phyloP scores from a whole-genome alignment of 2,888 invertebrate species.

The Cotesia congregata region DNA sequence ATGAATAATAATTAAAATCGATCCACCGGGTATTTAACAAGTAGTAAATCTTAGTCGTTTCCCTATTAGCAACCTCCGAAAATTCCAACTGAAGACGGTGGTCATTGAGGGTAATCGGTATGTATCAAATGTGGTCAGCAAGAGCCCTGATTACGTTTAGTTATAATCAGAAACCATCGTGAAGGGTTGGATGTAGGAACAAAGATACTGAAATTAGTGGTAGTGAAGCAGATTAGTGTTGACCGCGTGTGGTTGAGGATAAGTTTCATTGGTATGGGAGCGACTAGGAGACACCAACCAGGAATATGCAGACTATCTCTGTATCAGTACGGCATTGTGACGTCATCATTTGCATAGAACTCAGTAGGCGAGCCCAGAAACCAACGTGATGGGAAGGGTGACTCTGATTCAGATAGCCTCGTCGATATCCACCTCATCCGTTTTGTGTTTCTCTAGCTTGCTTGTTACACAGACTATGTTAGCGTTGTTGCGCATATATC shows the following conservation, averaged over 20 bases:
- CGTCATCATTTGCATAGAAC: conserved; percentile 69
- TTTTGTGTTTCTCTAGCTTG: conserved; percentile 20
- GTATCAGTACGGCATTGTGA: conserved; percentile 60
- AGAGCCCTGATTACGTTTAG: not conserved
- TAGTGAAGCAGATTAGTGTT: not conserved
- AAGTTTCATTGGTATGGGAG: not conserved
- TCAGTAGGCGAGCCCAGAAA: conserved; percentile 57
- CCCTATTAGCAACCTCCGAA: not conserved
- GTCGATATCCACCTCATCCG: conserved; percentile 50
- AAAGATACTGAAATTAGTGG: not conserved
- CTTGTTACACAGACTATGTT: conserved; percentile 48
- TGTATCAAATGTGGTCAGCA: not conserved
- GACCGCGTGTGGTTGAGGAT: not conserved
- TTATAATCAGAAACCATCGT: not conserved
- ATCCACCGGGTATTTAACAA: not conserved
- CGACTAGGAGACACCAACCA: not conserved
- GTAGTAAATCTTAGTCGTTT: not conserved
- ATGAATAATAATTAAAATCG: too few relatives aligned
- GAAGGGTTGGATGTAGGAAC: not conserved
- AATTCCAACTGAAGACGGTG: not conserved
- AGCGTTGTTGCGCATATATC: conserved; percentile 58
- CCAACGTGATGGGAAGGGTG: conserved; percentile 40
- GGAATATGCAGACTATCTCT: not conserved
- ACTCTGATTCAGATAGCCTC: not conserved
- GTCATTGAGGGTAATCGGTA: not conserved